Conservation (phyloP, 2,113 vertebrate genomes). For the Callipepla californica region DNA sequence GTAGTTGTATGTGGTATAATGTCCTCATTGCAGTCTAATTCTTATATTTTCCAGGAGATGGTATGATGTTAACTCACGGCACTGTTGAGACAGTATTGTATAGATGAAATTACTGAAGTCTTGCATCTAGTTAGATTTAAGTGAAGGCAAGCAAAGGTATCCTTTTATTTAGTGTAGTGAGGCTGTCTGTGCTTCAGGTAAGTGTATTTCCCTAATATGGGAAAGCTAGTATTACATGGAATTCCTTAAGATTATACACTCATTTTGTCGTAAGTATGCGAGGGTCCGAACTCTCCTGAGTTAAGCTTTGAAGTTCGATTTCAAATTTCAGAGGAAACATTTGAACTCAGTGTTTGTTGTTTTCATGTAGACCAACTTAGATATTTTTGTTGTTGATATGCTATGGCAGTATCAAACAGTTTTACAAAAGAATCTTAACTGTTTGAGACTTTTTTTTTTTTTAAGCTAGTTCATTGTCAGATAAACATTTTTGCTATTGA, state of each 20-base stretch:
- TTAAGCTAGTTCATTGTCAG: not conserved
- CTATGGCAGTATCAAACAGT: not conserved
- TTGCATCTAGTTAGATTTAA: not conserved
- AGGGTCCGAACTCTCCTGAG: not conserved
- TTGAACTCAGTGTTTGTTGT: not conserved
- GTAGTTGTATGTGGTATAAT: not conserved
- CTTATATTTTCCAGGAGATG: not conserved
- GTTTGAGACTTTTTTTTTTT: rapidly evolving
- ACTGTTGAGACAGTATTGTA: not conserved
- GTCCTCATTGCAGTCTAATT: not conserved
- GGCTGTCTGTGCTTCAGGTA: not conserved
- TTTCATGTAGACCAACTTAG: not conserved
- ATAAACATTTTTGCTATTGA: not conserved
- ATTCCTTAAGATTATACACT: not conserved
- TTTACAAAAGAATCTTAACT: not conserved
- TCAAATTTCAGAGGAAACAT: not conserved
- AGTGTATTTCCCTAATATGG: too few species aligned
- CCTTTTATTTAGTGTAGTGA: not conserved
- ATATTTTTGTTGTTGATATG: not conserved
- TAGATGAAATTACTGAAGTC: not conserved
- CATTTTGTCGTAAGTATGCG: not conserved
- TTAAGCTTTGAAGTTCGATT: not conserved
- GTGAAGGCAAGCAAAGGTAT: not conserved
- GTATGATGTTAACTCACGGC: not conserved
- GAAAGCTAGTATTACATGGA: not conserved